Conservation (phyloP, 2,113 vertebrate species). For the Hyperopisus bebe region DNA sequence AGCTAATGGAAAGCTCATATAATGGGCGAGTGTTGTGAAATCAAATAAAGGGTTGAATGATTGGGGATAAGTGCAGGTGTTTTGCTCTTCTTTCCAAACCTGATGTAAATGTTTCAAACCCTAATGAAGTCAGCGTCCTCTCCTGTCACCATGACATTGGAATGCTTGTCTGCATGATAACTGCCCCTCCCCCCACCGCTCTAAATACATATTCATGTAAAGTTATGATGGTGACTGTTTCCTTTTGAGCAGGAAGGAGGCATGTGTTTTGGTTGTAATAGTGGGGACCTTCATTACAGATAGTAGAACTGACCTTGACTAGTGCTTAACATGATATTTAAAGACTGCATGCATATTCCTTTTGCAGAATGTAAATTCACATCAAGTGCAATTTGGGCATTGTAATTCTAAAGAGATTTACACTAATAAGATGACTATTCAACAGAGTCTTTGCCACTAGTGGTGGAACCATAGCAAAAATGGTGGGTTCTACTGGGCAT, state of each 20-base stretch:
- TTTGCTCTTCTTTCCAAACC: slow-evolving; percentile 8
- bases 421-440: neutral
- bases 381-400: slow-evolving; percentile 23
- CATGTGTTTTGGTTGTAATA: slow-evolving; percentile 10
- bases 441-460: neutral
- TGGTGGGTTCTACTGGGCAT: neutral
- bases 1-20: slow-evolving; percentile 23
- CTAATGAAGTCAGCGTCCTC: slow-evolving; percentile 50
- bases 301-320: slow-evolving; percentile 47
- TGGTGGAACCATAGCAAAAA: neutral
- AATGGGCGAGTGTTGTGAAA: slow-evolving; percentile 10
- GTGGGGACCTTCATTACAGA: slow-evolving; percentile 34
- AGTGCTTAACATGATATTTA: slow-evolving; percentile 20
- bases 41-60: slow-evolving; percentile 35
- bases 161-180: slow-evolving; percentile 21
- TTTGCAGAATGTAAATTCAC: slow-evolving; percentile 21
- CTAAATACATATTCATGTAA: slow-evolving; percentile 42
- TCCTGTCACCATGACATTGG: slow-evolving; percentile 51
- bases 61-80: slow-evolving; percentile 21
- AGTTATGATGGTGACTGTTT: slow-evolving; percentile 12
- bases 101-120: slow-evolving; percentile 35
- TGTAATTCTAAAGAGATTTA: slow-evolving; percentile 24
- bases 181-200: slow-evolving; percentile 10
- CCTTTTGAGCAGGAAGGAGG: neutral
- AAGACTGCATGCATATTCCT: slow-evolving; percentile 24